Evolutionary conservation across 2,113 vertebrate genomes (phyloP).

Genomic region (Nanger granti): DNA sequence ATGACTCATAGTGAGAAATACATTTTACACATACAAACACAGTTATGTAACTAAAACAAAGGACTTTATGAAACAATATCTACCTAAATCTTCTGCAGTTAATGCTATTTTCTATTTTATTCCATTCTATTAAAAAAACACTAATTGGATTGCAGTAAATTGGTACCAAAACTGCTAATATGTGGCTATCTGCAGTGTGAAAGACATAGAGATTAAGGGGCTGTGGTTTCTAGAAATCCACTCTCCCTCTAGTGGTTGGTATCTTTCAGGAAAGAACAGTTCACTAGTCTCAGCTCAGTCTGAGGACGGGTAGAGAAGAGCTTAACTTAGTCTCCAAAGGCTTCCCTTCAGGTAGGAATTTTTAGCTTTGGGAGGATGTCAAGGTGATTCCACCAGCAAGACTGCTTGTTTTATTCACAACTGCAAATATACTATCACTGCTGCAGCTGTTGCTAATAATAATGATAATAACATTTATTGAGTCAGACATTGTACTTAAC

Average conservation of each 20-base stretch:
- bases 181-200: not conserved
- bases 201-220: not conserved
- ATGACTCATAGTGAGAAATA: not conserved
- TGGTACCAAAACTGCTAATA: not conserved
- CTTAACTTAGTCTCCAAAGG: not conserved
- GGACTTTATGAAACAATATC: not conserved
- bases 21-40: not conserved
- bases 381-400: not conserved
- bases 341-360: not conserved
- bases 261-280: not conserved
- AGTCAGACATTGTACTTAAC: not conserved
- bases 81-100: not conserved
- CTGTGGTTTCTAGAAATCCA: not conserved
- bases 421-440: not conserved
- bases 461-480: not conserved
- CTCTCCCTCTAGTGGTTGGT: constrained; percentile 40
- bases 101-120: not conserved
- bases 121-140: not conserved
- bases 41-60: not conserved
- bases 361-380: not conserved
- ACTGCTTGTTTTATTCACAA: not conserved
- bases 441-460: not conserved
- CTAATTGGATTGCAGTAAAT: not conserved
- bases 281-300: not conserved
- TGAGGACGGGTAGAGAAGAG: not conserved